Evolutionary conservation across 1,140 invertebrate genomes (phyloP), one percentile per base, ranked within the genome.

Genomic region (Ceratina japonica): DNA sequence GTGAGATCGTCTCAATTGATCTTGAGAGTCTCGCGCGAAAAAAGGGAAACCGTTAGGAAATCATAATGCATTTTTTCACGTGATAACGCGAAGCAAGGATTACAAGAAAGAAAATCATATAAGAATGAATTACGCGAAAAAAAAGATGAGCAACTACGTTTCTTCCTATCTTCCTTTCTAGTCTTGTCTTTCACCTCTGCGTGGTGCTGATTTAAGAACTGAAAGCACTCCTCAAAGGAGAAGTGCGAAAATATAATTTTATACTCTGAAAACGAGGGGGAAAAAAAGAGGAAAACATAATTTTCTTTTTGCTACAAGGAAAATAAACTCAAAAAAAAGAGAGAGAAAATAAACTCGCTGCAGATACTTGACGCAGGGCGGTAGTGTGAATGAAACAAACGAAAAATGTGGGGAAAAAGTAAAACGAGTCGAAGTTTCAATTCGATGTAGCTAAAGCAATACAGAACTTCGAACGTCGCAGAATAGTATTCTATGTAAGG

Each of bases 151-250:
- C 18, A 54, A 74, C 20, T 62, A 78, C 18, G 56, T 85, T 84
- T 85, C 75, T 71, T 85, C 73, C 73, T 84, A 71, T 72, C 72
- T 85, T 85, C 68, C 75, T 78, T 82, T 86, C 84, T 85, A 86
- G 83, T 85, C 83, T 84, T 69, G 51, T 81, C 80, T 86, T 86
- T 85, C 64, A 79, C 72, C 83, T 85, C 59, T 76, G 62, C 56
- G 66, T 85, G 80, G 80, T 85, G 84, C 83, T 86, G 80, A 56
- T 86, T 85, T 51, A 59, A 82, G 75, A 74, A 75, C 65, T 72
- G 70, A 85, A 31, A 71, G 63, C 75, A 69, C 72, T 86, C 37
- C 37, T 44, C 37, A 10, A 44, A 0, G 37, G 27, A 56, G 12
- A 62, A 65, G 71, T 79, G 75, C 63, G 64, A 68, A 62, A 85